phyloP scores from a whole-genome alignment of 1,140 invertebrate species.

The Drosophila pallidifrons region DNA sequence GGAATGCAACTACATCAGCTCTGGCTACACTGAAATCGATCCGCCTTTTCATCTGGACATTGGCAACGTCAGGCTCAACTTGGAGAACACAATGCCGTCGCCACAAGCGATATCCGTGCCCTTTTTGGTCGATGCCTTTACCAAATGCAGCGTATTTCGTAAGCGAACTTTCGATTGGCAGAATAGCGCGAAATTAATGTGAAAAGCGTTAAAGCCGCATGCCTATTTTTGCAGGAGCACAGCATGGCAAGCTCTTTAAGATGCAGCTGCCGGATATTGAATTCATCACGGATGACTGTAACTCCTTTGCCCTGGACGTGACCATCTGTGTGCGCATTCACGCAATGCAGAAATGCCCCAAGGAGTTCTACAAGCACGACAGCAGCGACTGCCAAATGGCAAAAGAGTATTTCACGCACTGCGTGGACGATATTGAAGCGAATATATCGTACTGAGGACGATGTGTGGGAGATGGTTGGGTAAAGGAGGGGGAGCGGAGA shows the following conservation, averaged over 20 bases:
- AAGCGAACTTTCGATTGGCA: slow-evolving; percentile 11
- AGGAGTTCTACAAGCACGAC: slow-evolving; percentile 46
- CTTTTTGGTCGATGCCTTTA: slow-evolving; percentile 58
- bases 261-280: slow-evolving; percentile 67
- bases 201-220: neutral
- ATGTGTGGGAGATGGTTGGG: neutral
- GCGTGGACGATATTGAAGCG: slow-evolving; percentile 60
- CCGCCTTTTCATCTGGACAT: slow-evolving; percentile 64
- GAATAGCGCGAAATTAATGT: neutral
- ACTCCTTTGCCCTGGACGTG: slow-evolving; percentile 63
- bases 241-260: slow-evolving; percentile 41
- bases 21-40: slow-evolving; percentile 65
- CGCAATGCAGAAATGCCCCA: slow-evolving; percentile 69
- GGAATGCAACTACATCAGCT: slow-evolving; percentile 63
- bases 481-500: too few relatives aligned
- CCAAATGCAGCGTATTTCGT: slow-evolving; percentile 58
- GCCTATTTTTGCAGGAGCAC: slow-evolving; percentile 33
- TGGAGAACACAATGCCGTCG: slow-evolving; percentile 48
- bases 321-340: slow-evolving; percentile 64
- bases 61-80: slow-evolving; percentile 43
- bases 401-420: slow-evolving; percentile 59
- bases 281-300: slow-evolving; percentile 63
- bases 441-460: slow-evolving; percentile 37
- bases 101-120: slow-evolving; percentile 46
- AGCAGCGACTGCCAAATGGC: slow-evolving; percentile 53